phyloP scores from a whole-genome alignment of 2,797 vertebrate species.

The Cyclura pinguis region DNA sequence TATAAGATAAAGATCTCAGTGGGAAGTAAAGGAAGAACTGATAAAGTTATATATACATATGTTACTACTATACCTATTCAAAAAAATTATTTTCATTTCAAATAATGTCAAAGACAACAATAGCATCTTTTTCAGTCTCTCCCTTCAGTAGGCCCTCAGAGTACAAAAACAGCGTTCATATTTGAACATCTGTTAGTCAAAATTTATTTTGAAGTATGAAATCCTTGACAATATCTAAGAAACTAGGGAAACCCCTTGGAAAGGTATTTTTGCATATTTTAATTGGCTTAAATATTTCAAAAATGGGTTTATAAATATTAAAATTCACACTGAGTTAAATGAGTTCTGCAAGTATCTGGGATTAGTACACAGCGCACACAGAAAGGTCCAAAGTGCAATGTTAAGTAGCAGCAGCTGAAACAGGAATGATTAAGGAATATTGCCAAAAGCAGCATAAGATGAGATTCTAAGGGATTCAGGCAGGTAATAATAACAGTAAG shows the following conservation, averaged over 20 bases:
- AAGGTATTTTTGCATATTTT: slow-evolving; percentile 15
- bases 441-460: background rate
- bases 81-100: background rate
- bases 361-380: background rate
- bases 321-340: slow-evolving; percentile 8
- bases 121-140: background rate
- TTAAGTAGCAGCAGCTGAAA: slow-evolving; percentile 30
- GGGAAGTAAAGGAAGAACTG: background rate
- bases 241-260: background rate
- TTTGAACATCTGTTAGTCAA: background rate
- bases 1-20: background rate
- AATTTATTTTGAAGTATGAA: slow-evolving; percentile 10
- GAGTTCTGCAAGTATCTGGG: background rate
- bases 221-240: background rate
- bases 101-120: background rate
- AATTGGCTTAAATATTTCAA: background rate
- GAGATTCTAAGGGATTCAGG: background rate
- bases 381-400: slow-evolving; percentile 13
- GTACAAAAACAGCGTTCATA: background rate
- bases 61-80: background rate
- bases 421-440: background rate
- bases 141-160: background rate
- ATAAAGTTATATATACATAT: background rate
- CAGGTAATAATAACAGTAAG: background rate
- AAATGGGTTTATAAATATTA: slow-evolving; percentile 2